Percentiles rank a stretch among this genome's conserved stretches.
These are phyloP conservation scores for Ptilorrhoa leucosticta DNA, from an alignment of 2,113 vertebrate species.

Conservation along the genomic window DNA sequence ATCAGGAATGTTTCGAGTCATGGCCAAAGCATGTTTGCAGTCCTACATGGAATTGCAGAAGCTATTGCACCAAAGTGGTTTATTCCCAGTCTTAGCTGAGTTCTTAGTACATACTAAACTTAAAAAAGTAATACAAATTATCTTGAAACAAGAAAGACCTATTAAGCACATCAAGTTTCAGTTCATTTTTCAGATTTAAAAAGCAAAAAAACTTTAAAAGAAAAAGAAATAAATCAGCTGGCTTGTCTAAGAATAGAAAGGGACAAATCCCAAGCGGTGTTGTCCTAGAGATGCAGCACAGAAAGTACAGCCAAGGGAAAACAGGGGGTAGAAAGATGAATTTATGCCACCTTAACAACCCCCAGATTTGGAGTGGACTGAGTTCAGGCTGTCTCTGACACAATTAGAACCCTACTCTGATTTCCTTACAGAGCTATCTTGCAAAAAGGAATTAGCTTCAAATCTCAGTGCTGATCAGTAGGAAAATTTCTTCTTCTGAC, in stretches of 20 bases:
- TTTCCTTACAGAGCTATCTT: background rate
- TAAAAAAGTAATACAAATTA: background rate
- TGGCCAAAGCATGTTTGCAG: background rate
- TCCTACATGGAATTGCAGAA: background rate
- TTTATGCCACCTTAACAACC: background rate
- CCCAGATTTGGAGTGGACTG: background rate
- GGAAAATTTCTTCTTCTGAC: background rate
- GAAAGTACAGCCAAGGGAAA: slow-evolving; percentile 49
- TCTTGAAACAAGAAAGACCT: background rate
- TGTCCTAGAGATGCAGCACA: slow-evolving; percentile 34
- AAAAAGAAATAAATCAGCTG: background rate
- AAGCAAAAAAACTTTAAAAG: background rate
- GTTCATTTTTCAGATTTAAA: slow-evolving; percentile 15
- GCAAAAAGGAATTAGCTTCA: background rate
- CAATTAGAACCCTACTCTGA: background rate
- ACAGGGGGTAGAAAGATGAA: background rate
- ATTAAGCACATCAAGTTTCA: background rate
- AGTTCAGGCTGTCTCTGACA: background rate
- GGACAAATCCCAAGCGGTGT: background rate
- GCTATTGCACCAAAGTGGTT: background rate
- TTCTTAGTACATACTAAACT: background rate
- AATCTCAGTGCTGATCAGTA: background rate
- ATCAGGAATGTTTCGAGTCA: background rate
- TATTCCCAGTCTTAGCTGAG: background rate
- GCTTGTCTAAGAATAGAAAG: slow-evolving; percentile 40